Evolutionary conservation across 2,888 invertebrate genomes (phyloP).

Genomic region (Scotopteryx bipunctaria): DNA sequence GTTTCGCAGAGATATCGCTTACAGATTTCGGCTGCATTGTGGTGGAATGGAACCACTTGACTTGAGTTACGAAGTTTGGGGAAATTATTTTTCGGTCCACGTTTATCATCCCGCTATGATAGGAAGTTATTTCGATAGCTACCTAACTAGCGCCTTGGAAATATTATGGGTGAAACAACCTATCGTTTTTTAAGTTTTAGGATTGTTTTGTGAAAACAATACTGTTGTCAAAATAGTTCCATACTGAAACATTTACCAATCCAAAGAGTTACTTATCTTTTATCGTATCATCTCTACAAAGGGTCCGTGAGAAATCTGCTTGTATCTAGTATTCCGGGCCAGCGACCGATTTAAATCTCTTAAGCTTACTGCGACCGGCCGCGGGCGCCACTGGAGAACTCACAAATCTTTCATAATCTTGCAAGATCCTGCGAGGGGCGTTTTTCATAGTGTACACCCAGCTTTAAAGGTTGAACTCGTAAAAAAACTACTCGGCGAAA

Average conservation of each 20-base stretch:
- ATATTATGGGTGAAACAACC: too few relatives aligned
- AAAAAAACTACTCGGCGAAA: conserved; percentile 49
- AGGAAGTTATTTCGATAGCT: background rate
- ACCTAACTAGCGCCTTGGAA: too few relatives aligned
- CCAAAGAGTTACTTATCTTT: conserved; percentile 30
- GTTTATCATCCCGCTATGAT: conserved; percentile 7
- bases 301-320: conserved; percentile 75
- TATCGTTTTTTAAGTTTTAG: too few relatives aligned
- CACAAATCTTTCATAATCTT: conserved; percentile 84
- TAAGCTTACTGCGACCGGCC: conserved; percentile 76
- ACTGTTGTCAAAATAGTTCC: background rate
- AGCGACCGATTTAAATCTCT: conserved; percentile 82
- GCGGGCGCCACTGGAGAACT: conserved; percentile 71
- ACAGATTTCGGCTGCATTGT: conserved; percentile 73
- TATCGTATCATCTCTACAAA: conserved; percentile 57
- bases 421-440: conserved; percentile 71
- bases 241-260: conserved; percentile 28
- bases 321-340: conserved; percentile 80
- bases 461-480: conserved; percentile 48
- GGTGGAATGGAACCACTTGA: conserved; percentile 43
- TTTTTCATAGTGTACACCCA: conserved; percentile 70
- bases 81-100: conserved; percentile 13
- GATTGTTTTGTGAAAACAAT: too few relatives aligned
- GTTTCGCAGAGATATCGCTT: conserved; percentile 71
- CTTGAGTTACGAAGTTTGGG: conserved; percentile 14